phyloP scores from a whole-genome alignment of 1,140 invertebrate species.

The Penaeus indicus region DNA sequence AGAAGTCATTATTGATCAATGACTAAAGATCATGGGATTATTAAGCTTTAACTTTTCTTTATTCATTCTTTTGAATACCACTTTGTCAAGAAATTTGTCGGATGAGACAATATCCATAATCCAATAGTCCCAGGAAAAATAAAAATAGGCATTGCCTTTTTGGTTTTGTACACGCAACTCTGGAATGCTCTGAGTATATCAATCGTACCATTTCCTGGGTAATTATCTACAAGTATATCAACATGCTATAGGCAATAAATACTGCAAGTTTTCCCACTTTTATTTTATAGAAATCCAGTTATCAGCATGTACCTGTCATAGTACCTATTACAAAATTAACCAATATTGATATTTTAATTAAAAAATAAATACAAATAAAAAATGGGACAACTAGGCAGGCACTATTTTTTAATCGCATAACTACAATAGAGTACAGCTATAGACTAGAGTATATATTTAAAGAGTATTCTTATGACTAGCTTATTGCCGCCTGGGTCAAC shows the following conservation, averaged over 20 bases:
- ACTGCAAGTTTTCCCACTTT: too few relatives aligned
- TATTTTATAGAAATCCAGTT: too few relatives aligned
- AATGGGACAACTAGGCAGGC: too few relatives aligned
- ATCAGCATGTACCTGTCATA: too few relatives aligned
- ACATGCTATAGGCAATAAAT: too few relatives aligned
- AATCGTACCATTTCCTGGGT: not conserved
- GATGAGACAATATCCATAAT: not conserved
- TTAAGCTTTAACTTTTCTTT: not conserved
- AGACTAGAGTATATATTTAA: slow-evolving; percentile 23
- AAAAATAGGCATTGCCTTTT: not conserved
- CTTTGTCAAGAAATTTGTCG: not conserved
- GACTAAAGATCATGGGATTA: too few relatives aligned
- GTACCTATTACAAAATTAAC: too few relatives aligned
- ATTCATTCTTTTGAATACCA: not conserved
- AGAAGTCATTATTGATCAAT: too few relatives aligned
- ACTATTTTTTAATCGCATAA: not conserved
- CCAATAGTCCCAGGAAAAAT: too few relatives aligned
- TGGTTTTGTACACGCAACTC: slow-evolving; percentile 27
- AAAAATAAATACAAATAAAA: too few relatives aligned
- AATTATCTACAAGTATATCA: too few relatives aligned
- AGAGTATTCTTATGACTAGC: slow-evolving; percentile 44
- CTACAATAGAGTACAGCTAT: slow-evolving; percentile 22
- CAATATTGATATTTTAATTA: too few relatives aligned
- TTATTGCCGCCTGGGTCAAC: slow-evolving; percentile 30
- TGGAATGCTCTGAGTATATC: slow-evolving; percentile 30